Percentiles rank a stretch among this genome's conserved stretches.
phyloP scores from a whole-genome alignment of 2,888 invertebrate species.

The Watsonalla cultraria region DNA sequence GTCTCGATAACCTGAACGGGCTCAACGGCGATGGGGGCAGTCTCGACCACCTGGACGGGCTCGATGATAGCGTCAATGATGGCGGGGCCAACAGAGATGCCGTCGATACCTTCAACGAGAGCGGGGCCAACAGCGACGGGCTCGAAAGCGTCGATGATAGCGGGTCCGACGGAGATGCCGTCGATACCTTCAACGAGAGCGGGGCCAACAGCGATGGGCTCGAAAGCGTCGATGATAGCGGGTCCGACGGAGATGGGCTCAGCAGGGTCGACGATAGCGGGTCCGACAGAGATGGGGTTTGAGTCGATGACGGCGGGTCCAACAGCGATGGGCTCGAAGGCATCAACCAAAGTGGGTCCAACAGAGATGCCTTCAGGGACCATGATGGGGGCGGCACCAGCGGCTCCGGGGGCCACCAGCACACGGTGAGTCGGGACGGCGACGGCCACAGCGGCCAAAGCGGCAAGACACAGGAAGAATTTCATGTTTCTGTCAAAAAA shows the following conservation, averaged over 20 bases:
- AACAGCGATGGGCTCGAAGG: too few species aligned
- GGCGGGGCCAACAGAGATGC: neutral
- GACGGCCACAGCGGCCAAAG: neutral
- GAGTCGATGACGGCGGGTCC: slow-evolving; percentile 2
- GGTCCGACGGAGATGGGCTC: slow-evolving; percentile 14
- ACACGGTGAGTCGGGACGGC: slow-evolving; percentile 1
- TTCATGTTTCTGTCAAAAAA: neutral
- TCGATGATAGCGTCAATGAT: neutral
- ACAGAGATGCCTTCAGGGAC: neutral
- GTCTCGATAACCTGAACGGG: neutral
- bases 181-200: too few species aligned
- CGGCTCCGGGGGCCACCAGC: neutral
- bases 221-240: slow-evolving; percentile 12
- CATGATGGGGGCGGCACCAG: neutral
- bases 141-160: neutral
- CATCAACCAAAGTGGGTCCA: too few species aligned
- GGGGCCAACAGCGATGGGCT: too few species aligned
- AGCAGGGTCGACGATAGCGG: too few species aligned
- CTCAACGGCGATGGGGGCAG: neutral
- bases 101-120: neutral
- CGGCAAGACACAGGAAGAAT: neutral
- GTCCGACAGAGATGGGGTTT: too few species aligned
- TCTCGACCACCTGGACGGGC: neutral
- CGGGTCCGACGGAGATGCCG: slow-evolving; percentile 15
- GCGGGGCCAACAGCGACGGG: too few species aligned